Percentiles rank a stretch among this genome's conserved stretches.
phyloP scores from a whole-genome alignment of 2,797 vertebrate genomes.

The Etheostoma nigrum region DNA sequence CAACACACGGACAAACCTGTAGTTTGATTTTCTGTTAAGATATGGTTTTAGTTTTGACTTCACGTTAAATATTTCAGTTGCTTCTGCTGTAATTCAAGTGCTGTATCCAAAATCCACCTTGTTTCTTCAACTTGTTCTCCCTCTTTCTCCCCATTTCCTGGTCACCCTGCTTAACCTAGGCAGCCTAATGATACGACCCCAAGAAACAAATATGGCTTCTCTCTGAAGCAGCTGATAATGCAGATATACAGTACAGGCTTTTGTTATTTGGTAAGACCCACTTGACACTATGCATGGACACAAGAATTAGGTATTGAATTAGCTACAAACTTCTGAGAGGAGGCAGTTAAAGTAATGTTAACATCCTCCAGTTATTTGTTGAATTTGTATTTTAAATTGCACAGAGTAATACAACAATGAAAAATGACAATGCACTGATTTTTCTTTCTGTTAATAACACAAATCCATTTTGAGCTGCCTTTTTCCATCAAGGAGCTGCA shows the following conservation, averaged over 20 bases:
- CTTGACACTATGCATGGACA: background rate
- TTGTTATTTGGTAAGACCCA: background rate
- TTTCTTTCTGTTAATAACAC: constrained; percentile 20
- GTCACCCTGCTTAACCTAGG: background rate
- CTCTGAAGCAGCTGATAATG: background rate
- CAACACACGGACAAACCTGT: background rate
- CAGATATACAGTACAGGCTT: background rate
- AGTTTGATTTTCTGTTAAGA: background rate
- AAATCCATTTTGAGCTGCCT: constrained; percentile 38
- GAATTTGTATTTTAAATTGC: constrained; percentile 23
- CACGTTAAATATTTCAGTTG: background rate
- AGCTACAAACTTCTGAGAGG: background rate
- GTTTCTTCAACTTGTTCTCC: background rate
- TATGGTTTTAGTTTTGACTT: background rate
- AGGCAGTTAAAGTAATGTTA: background rate
- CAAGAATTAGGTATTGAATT: background rate
- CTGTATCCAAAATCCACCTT: constrained; percentile 1
- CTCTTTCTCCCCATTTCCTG: background rate
- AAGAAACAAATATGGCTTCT: background rate
- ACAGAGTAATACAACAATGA: constrained; percentile 5
- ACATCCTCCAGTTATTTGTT: constrained; percentile 12
- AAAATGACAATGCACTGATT: constrained; percentile 21
- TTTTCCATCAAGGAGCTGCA: constrained; percentile 42
- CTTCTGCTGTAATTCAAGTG: background rate
- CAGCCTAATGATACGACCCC: background rate